Conservation (phyloP, 2,888 invertebrate species). For the Antheraea yamamai region DNA sequence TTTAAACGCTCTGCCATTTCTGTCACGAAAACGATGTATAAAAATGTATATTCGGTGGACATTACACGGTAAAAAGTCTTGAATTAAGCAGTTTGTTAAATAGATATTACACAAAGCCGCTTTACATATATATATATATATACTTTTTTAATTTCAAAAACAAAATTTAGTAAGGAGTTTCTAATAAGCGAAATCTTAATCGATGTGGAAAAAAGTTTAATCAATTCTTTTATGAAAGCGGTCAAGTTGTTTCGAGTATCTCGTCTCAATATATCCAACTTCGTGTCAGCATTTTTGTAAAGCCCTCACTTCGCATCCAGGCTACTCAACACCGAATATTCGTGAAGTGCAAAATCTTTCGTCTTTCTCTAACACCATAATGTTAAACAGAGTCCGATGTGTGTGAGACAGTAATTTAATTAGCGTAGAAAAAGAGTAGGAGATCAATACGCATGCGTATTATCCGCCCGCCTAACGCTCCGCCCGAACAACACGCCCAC, state of each 20-base stretch:
- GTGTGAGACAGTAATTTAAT: slow-evolving; percentile 53
- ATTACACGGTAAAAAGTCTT: not conserved
- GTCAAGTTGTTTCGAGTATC: slow-evolving; percentile 71
- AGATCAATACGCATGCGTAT: slow-evolving; percentile 68
- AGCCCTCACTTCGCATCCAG: slow-evolving; percentile 51
- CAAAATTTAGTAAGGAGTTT: not conserved
- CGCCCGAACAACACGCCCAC: slow-evolving; percentile 76
- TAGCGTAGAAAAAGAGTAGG: slow-evolving; percentile 47
- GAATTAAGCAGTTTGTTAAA: not conserved
- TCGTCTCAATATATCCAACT: slow-evolving; percentile 49
- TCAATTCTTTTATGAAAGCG: slow-evolving; percentile 66
- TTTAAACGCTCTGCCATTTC: slow-evolving; percentile 48
- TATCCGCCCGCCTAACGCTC: slow-evolving; percentile 68
- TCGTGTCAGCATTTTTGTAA: slow-evolving; percentile 66
- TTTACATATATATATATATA: not conserved
- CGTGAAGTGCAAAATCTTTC: slow-evolving; percentile 30
- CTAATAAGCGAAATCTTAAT: not conserved
- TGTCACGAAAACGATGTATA: slow-evolving; percentile 43
- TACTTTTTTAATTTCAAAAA: not conserved
- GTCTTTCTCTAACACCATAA: slow-evolving; percentile 64
- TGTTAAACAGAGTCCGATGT: slow-evolving; percentile 62
- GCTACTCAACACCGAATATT: slow-evolving; percentile 49
- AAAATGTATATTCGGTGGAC: not conserved
- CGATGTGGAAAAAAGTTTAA: slow-evolving; percentile 45
- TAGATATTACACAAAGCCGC: not conserved